Percentiles rank a stretch among this genome's conserved stretches.
Conservation (phyloP, 2,888 invertebrate species). For the Bugula neritina region DNA sequence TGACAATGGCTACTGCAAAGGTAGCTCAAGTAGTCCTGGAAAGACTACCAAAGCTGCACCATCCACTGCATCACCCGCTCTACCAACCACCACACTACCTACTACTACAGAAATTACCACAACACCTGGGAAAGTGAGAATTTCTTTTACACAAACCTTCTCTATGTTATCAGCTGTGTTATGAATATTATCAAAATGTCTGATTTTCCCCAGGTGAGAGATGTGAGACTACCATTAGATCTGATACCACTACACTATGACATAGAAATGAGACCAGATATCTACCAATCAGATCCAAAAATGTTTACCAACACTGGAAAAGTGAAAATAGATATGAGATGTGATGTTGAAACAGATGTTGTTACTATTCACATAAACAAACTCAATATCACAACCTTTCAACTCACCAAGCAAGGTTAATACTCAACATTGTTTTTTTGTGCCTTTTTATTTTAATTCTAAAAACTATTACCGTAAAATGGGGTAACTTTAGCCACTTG, state of each 20-base stretch:
- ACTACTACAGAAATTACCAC: neutral
- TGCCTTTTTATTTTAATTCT: too few species aligned
- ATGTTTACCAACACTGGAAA: conserved; percentile 39
- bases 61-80: neutral
- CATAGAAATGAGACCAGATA: conserved; percentile 39
- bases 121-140: neutral
- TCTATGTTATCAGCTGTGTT: too few species aligned
- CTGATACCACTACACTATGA: conserved; percentile 38
- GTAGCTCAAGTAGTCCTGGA: neutral
- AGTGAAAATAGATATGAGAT: conserved; percentile 35
- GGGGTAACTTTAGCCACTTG: too few species aligned
- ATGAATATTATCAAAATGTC: too few species aligned
- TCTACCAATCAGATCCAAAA: conserved; percentile 36
- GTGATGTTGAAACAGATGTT: conserved; percentile 32
- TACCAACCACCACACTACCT: neutral
- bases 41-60: neutral
- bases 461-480: too few species aligned
- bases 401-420: conserved; percentile 4
- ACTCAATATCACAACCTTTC: conserved; percentile 32
- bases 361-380: conserved; percentile 38
- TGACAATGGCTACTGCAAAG: neutral
- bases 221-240: conserved; percentile 39
- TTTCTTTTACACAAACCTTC: too few species aligned
- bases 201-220: conserved; percentile 27
- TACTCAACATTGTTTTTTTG: neutral